Conservation (phyloP, 2,797 vertebrate species). For the Poecilia gillii region DNA sequence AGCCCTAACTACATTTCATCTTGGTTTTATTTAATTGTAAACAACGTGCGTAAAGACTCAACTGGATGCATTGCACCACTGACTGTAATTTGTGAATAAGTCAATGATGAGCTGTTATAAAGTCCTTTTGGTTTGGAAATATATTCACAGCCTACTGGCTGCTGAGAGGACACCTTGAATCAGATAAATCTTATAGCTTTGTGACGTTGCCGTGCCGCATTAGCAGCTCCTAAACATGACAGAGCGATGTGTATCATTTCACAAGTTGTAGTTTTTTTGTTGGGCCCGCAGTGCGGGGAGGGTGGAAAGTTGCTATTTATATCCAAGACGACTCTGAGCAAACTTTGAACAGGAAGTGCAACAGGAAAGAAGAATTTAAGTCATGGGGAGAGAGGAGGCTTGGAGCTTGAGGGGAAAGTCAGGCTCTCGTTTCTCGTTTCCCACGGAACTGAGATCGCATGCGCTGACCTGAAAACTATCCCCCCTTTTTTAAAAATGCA, state of each 20-base stretch:
- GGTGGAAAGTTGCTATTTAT: constrained; percentile 60
- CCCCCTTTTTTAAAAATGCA: not conserved
- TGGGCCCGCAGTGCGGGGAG: not conserved
- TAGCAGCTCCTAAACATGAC: constrained; percentile 10
- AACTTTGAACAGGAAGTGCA: constrained; percentile 64
- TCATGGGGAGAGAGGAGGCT: constrained; percentile 12
- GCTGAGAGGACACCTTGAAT: not conserved
- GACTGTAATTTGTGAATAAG: not conserved
- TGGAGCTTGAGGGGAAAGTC: constrained; percentile 31
- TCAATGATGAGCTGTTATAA: not conserved
- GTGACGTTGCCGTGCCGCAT: not conserved
- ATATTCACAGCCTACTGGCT: not conserved
- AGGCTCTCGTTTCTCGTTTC: constrained; percentile 74
- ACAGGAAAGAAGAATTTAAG: constrained; percentile 51
- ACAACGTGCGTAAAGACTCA: too few relatives aligned
- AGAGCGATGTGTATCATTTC: constrained; percentile 12
- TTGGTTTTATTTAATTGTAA: not conserved
- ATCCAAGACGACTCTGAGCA: constrained; percentile 41
- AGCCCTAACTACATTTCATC: too few relatives aligned
- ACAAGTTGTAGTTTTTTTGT: constrained; percentile 14
- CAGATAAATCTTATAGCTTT: not conserved
- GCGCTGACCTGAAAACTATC: constrained; percentile 44
- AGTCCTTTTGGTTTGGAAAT: not conserved
- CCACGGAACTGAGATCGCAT: constrained; percentile 68
- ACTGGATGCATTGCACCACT: not conserved